phyloP scores from a whole-genome alignment of 2,797 vertebrate genomes.

The Atherinosoma microstoma region DNA sequence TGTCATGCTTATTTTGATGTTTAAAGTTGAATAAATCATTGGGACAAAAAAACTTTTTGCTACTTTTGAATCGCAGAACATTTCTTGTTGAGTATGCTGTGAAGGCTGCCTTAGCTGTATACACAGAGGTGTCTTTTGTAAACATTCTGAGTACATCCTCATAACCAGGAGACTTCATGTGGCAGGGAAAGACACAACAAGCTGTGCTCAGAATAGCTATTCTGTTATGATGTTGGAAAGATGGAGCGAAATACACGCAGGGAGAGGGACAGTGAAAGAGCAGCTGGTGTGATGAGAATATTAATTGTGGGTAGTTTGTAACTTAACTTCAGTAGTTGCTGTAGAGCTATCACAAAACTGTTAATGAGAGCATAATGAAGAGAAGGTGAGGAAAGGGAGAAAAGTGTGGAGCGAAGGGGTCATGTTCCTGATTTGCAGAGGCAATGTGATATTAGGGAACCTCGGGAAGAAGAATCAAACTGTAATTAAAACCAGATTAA shows the following conservation, averaged over 20 bases:
- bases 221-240: constrained; percentile 32
- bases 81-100: neutral
- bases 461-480: constrained; percentile 35
- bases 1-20: neutral
- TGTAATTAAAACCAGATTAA: constrained; percentile 65
- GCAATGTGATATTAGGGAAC: constrained; percentile 28
- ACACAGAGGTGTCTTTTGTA: constrained; percentile 24
- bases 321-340: constrained; percentile 53
- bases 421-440: constrained; percentile 26
- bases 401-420: neutral
- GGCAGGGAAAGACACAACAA: constrained; percentile 31
- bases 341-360: constrained; percentile 57
- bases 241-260: constrained; percentile 19
- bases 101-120: neutral
- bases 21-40: neutral
- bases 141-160: constrained; percentile 41
- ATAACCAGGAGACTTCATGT: constrained; percentile 35
- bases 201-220: constrained; percentile 57
- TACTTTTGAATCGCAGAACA: neutral
- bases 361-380: constrained; percentile 53
- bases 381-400: constrained; percentile 15
- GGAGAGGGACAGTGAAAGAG: constrained; percentile 37
- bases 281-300: constrained; percentile 52
- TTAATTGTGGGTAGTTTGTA: constrained; percentile 54
- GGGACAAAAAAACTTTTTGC: neutral